A percentile compares a stretch with the other conserved stretches of the same genome.
Evolutionary conservation across 2,113 vertebrate species (phyloP).

Genomic region (Addax nasomaculatus): DNA sequence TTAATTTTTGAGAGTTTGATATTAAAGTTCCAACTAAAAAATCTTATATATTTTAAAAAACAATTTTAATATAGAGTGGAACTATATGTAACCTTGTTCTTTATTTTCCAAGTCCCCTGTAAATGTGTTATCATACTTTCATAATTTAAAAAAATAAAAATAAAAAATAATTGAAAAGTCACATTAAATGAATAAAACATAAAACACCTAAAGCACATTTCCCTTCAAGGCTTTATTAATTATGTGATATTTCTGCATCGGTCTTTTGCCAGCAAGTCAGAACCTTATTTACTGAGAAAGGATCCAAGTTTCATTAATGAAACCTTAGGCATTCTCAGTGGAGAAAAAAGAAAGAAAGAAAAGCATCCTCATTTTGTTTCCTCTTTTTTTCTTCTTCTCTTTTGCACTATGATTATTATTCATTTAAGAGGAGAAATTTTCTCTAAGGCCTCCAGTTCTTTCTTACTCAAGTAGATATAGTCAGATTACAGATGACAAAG

Average conservation of each 20-base stretch:
- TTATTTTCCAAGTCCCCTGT: not conserved
- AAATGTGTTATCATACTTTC: not conserved
- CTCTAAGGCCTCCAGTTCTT: slow-evolving; percentile 43
- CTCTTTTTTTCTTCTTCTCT: not conserved
- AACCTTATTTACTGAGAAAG: slow-evolving; percentile 69
- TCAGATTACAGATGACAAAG: slow-evolving; percentile 61
- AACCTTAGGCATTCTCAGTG: slow-evolving; percentile 67
- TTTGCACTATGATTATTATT: slow-evolving; percentile 46
- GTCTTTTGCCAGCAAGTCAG: slow-evolving; percentile 59
- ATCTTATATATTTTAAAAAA: not conserved
- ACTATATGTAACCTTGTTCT: not conserved
- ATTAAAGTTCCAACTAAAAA: not conserved
- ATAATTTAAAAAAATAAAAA: not conserved
- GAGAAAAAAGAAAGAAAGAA: not conserved
- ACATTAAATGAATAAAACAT: slow-evolving; percentile 2
- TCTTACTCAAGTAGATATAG: slow-evolving; percentile 58
- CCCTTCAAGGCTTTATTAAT: slow-evolving; percentile 63
- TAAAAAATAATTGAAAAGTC: slow-evolving; percentile 23
- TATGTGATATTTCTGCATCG: slow-evolving; percentile 62
- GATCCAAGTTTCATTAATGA: slow-evolving; percentile 69
- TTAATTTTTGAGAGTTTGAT: not conserved
- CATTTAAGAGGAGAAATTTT: slow-evolving; percentile 59
- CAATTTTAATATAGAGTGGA: not conserved
- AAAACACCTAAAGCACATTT: slow-evolving; percentile 55
- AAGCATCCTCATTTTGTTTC: slow-evolving; percentile 37